These are phyloP conservation scores for Zaprionus lachaisei DNA, from an alignment of 1,140 invertebrate genomes.

Conservation along the genomic window DNA sequence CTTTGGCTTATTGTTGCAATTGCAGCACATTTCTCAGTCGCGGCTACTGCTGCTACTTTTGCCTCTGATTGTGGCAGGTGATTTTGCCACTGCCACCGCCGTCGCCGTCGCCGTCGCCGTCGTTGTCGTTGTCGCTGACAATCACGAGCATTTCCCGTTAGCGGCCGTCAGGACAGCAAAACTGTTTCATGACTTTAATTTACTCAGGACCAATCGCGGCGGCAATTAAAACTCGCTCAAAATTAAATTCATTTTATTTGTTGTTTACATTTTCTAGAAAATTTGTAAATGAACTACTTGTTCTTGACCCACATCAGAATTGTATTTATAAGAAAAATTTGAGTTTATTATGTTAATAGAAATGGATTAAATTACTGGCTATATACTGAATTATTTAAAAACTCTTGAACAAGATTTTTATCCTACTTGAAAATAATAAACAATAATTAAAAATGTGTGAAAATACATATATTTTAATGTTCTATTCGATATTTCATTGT, in stretches of 20 bases:
- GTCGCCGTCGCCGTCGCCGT: too few species aligned
- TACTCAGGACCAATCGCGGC: slow-evolving; percentile 1
- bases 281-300: neutral
- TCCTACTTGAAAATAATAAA: too few species aligned
- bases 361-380: neutral
- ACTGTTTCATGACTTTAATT: slow-evolving; percentile 4
- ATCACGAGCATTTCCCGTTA: slow-evolving; percentile 49
- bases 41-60: slow-evolving; percentile 5
- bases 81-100: neutral
- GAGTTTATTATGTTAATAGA: neutral
- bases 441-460: too few species aligned
- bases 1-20: slow-evolving; percentile 54
- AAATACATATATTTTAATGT: too few species aligned
- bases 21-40: slow-evolving; percentile 48
- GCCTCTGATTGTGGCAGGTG: slow-evolving; percentile 35
- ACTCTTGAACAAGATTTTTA: too few species aligned
- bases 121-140: slow-evolving; percentile 39
- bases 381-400: too few species aligned
- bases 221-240: slow-evolving; percentile 13
- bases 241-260: slow-evolving; percentile 4
- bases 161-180: neutral
- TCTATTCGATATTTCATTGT: too few species aligned
- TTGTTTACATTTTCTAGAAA: too few species aligned
- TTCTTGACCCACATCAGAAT: neutral
- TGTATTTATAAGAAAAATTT: neutral